Evolutionary conservation across 2,888 invertebrate genomes (phyloP).

Genomic region (Trissolcus japonicus): DNA sequence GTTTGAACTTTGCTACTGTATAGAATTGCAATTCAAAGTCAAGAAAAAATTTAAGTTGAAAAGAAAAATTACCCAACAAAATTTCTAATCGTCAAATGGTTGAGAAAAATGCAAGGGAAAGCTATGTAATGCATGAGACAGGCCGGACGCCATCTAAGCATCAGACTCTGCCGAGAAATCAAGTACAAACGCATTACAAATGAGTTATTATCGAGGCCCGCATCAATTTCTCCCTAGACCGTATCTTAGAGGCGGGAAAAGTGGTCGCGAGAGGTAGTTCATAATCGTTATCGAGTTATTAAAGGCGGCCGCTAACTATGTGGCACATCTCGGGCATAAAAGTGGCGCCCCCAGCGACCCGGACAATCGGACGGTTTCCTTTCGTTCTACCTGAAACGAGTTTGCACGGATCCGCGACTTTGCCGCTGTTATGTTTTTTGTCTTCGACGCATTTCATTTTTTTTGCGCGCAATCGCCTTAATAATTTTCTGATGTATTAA

Average conservation of each 20-base stretch:
- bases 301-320: constrained; percentile 41
- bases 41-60: no score
- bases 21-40: no score
- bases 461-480: constrained; percentile 8
- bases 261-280: constrained; percentile 37
- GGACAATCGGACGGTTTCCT: constrained; percentile 37
- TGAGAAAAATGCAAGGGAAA: constrained; percentile 23
- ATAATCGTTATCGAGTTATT: constrained; percentile 46
- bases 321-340: constrained; percentile 39
- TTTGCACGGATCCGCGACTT: neutral
- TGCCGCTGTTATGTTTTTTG: constrained; percentile 2
- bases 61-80: neutral
- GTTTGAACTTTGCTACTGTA: no score
- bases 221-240: constrained; percentile 44
- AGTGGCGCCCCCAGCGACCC: constrained; percentile 25
- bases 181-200: constrained; percentile 46
- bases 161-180: constrained; percentile 30
- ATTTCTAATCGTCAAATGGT: constrained; percentile 15
- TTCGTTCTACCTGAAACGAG: constrained; percentile 35
- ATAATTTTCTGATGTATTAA: constrained; percentile 36
- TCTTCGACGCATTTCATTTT: constrained; percentile 8
- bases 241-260: constrained; percentile 9
- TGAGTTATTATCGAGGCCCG: constrained; percentile 43
- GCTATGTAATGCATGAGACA: constrained; percentile 11
- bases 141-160: constrained; percentile 27